Evolutionary conservation across 2,888 invertebrate species (phyloP).

Genomic region (Drosophila bunnanda): DNA sequence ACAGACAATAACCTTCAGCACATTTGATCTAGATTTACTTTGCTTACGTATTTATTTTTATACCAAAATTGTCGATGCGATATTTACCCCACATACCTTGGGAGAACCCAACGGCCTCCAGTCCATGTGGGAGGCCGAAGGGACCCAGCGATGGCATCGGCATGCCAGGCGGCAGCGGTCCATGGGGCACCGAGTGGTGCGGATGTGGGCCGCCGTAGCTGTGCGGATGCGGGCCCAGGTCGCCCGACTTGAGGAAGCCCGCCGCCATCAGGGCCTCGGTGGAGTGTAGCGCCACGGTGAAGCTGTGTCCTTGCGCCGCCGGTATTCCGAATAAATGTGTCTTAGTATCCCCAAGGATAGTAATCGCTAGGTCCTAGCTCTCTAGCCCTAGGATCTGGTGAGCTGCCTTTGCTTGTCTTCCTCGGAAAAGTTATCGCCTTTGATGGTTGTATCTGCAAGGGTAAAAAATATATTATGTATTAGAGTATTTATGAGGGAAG

Average conservation of each 20-base stretch:
- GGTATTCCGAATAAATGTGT: slow-evolving; percentile 17
- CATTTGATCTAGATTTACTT: slow-evolving; percentile 40
- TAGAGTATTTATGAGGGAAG: neutral
- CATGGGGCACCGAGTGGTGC: slow-evolving; percentile 84
- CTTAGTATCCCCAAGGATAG: neutral
- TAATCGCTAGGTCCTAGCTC: slow-evolving; percentile 3
- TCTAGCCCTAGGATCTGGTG: neutral
- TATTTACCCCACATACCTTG: slow-evolving; percentile 86
- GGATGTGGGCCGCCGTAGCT: slow-evolving; percentile 85
- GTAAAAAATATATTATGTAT: neutral
- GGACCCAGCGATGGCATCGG: slow-evolving; percentile 85
- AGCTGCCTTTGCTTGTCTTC: neutral
- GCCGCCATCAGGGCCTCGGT: slow-evolving; percentile 85
- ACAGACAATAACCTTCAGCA: slow-evolving; percentile 71
- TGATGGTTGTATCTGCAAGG: slow-evolving; percentile 1
- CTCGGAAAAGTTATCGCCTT: neutral
- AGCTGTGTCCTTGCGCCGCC: slow-evolving; percentile 68
- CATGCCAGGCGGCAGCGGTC: slow-evolving; percentile 85
- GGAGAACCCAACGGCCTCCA: slow-evolving; percentile 85
- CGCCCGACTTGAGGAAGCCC: slow-evolving; percentile 84
- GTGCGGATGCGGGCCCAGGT: slow-evolving; percentile 85
- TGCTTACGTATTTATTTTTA: slow-evolving; percentile 19
- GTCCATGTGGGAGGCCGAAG: slow-evolving; percentile 85
- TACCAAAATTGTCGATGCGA: slow-evolving; percentile 60
- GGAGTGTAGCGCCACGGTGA: slow-evolving; percentile 85